Percentiles rank a stretch among this genome's conserved stretches.
Conservation (phyloP, 2,797 vertebrate species). For the Acanthurus tractus region DNA sequence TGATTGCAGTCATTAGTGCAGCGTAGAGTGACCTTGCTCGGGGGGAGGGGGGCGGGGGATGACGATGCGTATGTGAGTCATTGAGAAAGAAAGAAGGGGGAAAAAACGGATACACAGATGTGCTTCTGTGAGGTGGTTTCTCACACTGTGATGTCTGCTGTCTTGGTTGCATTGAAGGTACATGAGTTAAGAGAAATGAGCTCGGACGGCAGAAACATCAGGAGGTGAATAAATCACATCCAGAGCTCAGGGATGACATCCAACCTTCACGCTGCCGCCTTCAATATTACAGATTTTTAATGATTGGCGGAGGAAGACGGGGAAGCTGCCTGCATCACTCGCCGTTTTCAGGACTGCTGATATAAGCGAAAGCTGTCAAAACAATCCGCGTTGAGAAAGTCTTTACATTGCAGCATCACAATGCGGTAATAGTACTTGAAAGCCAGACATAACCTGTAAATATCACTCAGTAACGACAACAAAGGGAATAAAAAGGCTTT, state of each 20-base stretch:
- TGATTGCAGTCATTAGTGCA: conserved; percentile 76
- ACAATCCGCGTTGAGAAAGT: background rate
- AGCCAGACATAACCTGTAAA: conserved; percentile 36
- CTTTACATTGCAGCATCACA: conserved; percentile 30
- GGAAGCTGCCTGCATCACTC: conserved; percentile 34
- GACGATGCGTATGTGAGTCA: conserved; percentile 29
- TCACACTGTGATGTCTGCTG: conserved; percentile 28
- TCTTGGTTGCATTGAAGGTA: conserved; percentile 2
- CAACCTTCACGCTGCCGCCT: conserved; percentile 53
- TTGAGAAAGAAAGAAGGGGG: background rate
- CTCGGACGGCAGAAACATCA: conserved; percentile 26
- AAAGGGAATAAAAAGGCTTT: conserved; percentile 29
- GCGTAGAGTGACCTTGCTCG: conserved; percentile 69
- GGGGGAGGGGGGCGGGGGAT: background rate
- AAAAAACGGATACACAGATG: conserved; percentile 15
- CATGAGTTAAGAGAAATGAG: conserved; percentile 16
- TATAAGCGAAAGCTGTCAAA: conserved; percentile 53
- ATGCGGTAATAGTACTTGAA: conserved; percentile 37
- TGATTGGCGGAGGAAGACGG: conserved; percentile 59
- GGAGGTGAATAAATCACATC: conserved; percentile 72
- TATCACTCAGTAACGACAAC: conserved; percentile 19
- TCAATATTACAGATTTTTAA: conserved; percentile 45
- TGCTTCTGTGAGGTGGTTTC: conserved; percentile 11
- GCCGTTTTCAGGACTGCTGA: conserved; percentile 43
- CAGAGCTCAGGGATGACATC: conserved; percentile 52